Evolutionary conservation across 2,113 vertebrate species (phyloP), one percentile per base, ranked within the genome.

Genomic region (Atractosteus spatula): DNA sequence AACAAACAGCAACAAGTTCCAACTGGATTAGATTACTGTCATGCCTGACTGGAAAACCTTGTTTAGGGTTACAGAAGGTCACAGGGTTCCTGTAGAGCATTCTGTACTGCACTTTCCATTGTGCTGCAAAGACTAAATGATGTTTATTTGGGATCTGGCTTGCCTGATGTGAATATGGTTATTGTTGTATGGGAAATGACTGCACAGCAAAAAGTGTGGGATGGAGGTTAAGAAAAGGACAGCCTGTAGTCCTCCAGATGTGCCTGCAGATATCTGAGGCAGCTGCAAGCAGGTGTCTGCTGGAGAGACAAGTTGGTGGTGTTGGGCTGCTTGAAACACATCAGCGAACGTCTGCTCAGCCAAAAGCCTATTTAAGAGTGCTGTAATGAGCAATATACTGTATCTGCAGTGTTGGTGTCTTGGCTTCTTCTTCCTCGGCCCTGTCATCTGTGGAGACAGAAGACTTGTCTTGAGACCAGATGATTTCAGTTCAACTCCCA

Each of bases 1-100:
- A 76, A 74, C 75, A 78, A 79, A 79, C 77, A 79, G 71, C n/a
- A 68, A 72, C 76, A 77, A 73, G 72, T 72, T 71, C 72, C 74
- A 81, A 81, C 80, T 81, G 76, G 79, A 77, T 68, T 43, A 29
- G 55, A 78, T 78, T 78, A 76, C 55, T 17, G 55, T 76, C 71
- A 77, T 51, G 73, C 77, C 77, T 80, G 78, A 73, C 71, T 69
- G 77, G 47, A 71, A 73, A 61, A 70, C 72, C 73, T 68, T 81
- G 80, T 81, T 83, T 76, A 62, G 76, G 66, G 73, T 75, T 77
- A 71, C 69, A 51, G 41, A 68, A 76, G 76, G 77, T 81, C 47
- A 62, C 44, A 59, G 57, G 71, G 44, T 59, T 73, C 63, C 56
- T 61, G 63, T 66, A 68, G 62, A 68, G 67, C 69, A 42, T 12